Evolutionary conservation across 1,140 invertebrate species (phyloP).

Genomic region (Pantala flavescens): DNA sequence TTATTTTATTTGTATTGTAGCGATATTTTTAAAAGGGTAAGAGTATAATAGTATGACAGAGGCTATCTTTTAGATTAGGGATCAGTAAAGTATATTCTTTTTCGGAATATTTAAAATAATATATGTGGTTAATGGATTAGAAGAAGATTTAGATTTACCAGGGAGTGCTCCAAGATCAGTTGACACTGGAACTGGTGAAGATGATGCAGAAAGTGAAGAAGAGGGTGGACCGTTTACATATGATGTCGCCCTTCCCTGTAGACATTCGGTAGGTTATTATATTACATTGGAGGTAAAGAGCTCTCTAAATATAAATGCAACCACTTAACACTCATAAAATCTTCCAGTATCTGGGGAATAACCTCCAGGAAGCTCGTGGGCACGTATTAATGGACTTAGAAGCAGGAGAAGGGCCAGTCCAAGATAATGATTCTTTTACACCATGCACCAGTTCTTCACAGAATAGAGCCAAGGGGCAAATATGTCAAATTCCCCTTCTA

Average conservation of each 20-base stretch:
- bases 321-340: not conserved
- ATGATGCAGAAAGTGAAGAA: constrained; percentile 21
- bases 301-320: constrained; percentile 14
- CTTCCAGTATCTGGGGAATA: constrained; percentile 50
- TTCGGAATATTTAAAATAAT: constrained; percentile 5
- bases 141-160: not conserved
- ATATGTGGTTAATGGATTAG: constrained; percentile 16
- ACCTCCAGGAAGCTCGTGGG: constrained; percentile 49
- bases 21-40: too few species aligned
- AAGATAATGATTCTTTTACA: constrained; percentile 25
- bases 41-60: too few species aligned
- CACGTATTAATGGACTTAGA: constrained; percentile 45
- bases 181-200: constrained; percentile 13
- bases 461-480: constrained; percentile 38
- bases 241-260: constrained; percentile 39
- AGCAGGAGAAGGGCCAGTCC: not conserved
- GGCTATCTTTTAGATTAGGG: too few species aligned
- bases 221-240: constrained; percentile 29
- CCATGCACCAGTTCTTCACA: constrained; percentile 23
- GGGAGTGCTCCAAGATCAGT: not conserved
- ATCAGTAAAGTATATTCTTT: too few species aligned
- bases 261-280: constrained; percentile 39
- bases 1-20: too few species aligned
- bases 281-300: constrained; percentile 16
- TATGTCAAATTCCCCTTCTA: constrained; percentile 42